Evolutionary conservation across 92 coral and sea anemone genomes (phyloP).

Genomic region (Siderastrea radians): DNA sequence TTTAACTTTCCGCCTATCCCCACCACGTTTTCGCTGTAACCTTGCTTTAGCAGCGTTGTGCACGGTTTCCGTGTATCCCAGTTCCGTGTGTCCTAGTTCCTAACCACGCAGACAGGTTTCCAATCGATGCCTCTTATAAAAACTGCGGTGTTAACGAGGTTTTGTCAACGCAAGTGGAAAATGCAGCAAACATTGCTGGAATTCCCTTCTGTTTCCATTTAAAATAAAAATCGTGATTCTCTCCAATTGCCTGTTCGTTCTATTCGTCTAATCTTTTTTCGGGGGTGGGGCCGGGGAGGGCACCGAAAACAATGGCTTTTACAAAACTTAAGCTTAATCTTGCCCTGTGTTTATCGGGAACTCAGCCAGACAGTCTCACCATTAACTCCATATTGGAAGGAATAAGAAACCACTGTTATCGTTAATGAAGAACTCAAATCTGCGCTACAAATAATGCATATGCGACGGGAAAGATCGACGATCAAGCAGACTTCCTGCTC

Average conservation of each 20-base stretch:
- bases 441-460: too few relatives aligned
- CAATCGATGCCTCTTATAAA: conserved; percentile 59
- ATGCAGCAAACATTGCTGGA: conserved; percentile 63
- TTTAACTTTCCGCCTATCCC: conserved; percentile 50
- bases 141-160: conserved; percentile 45
- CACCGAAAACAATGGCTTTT: too few relatives aligned
- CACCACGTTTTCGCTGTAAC: conserved; percentile 59
- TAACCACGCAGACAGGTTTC: conserved; percentile 57
- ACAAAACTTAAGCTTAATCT: too few relatives aligned
- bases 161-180: conserved; percentile 50
- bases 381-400: too few relatives aligned
- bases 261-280: too few relatives aligned
- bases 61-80: conserved; percentile 54
- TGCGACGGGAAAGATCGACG: too few relatives aligned
- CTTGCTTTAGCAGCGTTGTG: conserved; percentile 57
- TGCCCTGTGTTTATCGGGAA: too few relatives aligned
- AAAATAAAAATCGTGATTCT: conserved; percentile 42
- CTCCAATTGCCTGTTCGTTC: conserved; percentile 43
- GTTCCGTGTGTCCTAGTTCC: conserved; percentile 48
- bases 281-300: too few relatives aligned
- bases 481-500: too few relatives aligned
- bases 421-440: too few relatives aligned
- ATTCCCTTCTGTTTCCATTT: conserved; percentile 42
- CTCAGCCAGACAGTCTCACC: too few relatives aligned
- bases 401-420: too few relatives aligned